Evolutionary conservation across 1,140 invertebrate species (phyloP).

Genomic region (Drosophila seguyi): DNA sequence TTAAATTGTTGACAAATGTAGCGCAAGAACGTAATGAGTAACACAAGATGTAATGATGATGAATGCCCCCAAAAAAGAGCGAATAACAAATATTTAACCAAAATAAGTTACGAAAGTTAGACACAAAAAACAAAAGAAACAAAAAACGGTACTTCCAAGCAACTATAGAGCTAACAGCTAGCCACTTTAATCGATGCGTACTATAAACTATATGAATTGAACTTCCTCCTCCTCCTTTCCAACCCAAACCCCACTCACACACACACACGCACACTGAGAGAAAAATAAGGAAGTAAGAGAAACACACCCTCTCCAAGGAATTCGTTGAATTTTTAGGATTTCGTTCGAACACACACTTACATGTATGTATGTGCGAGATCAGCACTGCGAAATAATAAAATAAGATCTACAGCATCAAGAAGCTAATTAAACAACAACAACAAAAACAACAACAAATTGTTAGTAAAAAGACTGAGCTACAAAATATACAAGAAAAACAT

Average conservation of each 20-base stretch:
- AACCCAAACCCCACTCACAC: conserved; percentile 5
- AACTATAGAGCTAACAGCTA: conserved; percentile 79
- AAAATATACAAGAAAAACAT: conserved; percentile 64
- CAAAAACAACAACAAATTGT: conserved; percentile 65
- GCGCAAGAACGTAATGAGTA: conserved; percentile 54
- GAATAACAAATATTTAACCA: conserved; percentile 44
- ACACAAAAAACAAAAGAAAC: conserved; percentile 38
- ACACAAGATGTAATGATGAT: conserved; percentile 46
- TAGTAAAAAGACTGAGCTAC: conserved; percentile 84
- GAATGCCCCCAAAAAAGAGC: conserved; percentile 18
- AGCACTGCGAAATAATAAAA: conserved; percentile 23
- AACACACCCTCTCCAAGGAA: conserved; percentile 18
- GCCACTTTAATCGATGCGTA: conserved; percentile 44
- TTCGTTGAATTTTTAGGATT: conserved; percentile 23
- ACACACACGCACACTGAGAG: not conserved
- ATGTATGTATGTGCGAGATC: no score
- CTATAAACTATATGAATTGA: conserved; percentile 46
- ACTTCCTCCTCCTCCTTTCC: not conserved
- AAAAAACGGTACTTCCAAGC: conserved; percentile 77
- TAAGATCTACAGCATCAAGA: conserved; percentile 36
- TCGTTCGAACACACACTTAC: conserved; percentile 6
- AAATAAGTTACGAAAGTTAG: conserved; percentile 72
- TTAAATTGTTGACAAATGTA: conserved; percentile 79
- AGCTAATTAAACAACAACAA: conserved; percentile 49
- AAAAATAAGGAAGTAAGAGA: not conserved